Percentiles rank a stretch among this genome's conserved stretches.
Conservation (phyloP, 2,113 vertebrate species). For the Sturnira hondurensis region DNA sequence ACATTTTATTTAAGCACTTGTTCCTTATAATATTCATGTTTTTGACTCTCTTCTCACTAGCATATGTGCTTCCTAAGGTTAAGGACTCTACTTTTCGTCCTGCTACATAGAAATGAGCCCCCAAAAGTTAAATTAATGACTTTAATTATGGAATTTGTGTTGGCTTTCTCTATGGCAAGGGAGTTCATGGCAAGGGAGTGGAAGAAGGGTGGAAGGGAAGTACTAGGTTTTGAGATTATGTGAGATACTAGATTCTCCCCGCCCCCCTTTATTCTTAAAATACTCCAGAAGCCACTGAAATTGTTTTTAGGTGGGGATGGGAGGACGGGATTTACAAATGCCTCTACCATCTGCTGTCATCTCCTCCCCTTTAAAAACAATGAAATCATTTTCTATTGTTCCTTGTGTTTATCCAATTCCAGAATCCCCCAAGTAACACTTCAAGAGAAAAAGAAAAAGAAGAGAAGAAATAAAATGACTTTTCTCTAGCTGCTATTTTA, state of each 20-base stretch:
- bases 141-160: background rate
- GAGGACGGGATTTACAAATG: background rate
- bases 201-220: background rate
- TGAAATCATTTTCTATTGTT: background rate
- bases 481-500: background rate
- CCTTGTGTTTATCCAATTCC: background rate
- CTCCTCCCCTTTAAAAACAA: background rate
- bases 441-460: background rate
- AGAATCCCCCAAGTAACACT: background rate
- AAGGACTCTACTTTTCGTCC: background rate
- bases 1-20: background rate
- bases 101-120: background rate
- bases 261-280: background rate
- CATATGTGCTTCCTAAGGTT: background rate
- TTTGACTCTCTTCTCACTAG: background rate
- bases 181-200: background rate
- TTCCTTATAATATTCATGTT: background rate
- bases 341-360: background rate
- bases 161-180: background rate
- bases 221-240: background rate
- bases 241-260: background rate
- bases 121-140: background rate
- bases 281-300: background rate
- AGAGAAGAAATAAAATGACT: background rate
- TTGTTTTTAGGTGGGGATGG: background rate